phyloP scores from a whole-genome alignment of 2,888 invertebrate species.

The Drosophila lutescens region DNA sequence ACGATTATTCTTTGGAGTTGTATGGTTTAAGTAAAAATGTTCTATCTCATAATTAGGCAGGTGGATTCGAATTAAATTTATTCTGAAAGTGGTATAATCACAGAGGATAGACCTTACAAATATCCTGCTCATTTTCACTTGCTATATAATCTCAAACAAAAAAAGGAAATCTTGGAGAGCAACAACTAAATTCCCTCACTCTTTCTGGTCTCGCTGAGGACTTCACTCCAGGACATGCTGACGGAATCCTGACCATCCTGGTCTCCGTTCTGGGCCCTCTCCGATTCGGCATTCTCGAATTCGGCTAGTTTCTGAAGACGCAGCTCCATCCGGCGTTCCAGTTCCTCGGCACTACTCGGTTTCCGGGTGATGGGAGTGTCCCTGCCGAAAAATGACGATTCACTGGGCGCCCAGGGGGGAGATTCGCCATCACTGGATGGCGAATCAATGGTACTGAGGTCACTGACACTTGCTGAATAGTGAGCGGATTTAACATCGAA shows the following conservation, averaged over 20 bases:
- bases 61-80: background rate
- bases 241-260: background rate
- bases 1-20: background rate
- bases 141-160: background rate
- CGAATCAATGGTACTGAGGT: background rate
- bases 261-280: background rate
- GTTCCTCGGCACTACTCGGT: constrained; percentile 23
- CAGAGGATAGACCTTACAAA: background rate
- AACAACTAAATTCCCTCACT: constrained; percentile 2
- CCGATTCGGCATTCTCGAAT: constrained; percentile 48
- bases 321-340: constrained; percentile 55
- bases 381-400: background rate
- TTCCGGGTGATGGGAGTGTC: background rate
- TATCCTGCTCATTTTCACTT: background rate
- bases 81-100: background rate
- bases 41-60: background rate
- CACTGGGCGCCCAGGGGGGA: background rate
- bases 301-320: constrained; percentile 55
- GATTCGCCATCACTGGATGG: background rate
- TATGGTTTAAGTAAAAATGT: too few relatives aligned
- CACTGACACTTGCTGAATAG: constrained; percentile 25
- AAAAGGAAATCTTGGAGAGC: background rate
- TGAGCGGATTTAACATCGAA: background rate
- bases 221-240: constrained; percentile 14
- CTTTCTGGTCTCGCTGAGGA: constrained; percentile 9